phyloP scores from a whole-genome alignment of 2,888 invertebrate genomes.

The Mantis religiosa region DNA sequence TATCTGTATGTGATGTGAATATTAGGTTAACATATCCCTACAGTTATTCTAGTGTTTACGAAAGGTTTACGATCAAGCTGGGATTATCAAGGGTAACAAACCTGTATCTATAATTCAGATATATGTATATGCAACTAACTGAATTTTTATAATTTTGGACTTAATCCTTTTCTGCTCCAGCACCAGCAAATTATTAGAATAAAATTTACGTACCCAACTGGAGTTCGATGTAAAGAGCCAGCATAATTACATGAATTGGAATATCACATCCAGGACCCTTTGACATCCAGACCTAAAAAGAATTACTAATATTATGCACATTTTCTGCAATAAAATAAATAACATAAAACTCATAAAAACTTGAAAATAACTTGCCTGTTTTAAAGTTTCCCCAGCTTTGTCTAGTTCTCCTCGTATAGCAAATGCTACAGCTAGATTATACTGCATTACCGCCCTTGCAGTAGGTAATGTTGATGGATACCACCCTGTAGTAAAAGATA shows the following conservation, averaged over 20 bases:
- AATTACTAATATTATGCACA: neutral
- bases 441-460: constrained; percentile 67
- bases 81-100: neutral
- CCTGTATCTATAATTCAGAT: neutral
- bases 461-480: constrained; percentile 59
- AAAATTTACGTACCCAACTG: constrained; percentile 51
- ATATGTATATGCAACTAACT: neutral
- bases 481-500: constrained; percentile 50
- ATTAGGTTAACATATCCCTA: too few relatives aligned
- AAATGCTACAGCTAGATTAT: constrained; percentile 73
- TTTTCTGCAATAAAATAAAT: neutral
- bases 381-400: constrained; percentile 54
- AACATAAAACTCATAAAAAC: neutral
- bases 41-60: too few relatives aligned
- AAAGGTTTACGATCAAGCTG: too few relatives aligned
- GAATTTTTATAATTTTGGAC: too few relatives aligned
- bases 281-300: constrained; percentile 51
- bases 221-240: constrained; percentile 62
- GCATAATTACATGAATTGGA: constrained; percentile 60
- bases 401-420: constrained; percentile 70
- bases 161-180: too few relatives aligned
- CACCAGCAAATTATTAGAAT: neutral
- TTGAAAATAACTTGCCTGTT: constrained; percentile 40
- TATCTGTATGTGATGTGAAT: too few relatives aligned
- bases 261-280: constrained; percentile 50